Conservation (phyloP, 2,888 invertebrate genomes). For the Folsomia manolachei region DNA sequence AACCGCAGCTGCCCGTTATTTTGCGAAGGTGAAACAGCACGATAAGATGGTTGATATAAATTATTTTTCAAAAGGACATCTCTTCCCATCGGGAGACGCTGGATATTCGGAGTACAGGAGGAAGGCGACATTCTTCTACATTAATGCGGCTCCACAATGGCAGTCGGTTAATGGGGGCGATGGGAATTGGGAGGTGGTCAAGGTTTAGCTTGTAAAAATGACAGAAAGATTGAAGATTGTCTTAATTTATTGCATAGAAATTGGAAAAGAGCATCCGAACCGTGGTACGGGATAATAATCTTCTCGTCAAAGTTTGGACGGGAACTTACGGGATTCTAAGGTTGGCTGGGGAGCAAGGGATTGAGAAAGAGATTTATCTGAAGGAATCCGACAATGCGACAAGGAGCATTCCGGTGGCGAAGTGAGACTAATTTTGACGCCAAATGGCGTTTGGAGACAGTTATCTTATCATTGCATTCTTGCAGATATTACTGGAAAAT, state of each 20-base stretch:
- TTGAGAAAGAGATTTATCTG: not conserved
- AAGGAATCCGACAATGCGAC: not conserved
- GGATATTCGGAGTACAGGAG: no score
- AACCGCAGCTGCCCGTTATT: no score
- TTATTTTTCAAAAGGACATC: not conserved
- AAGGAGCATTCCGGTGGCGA: not conserved
- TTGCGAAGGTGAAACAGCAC: no score
- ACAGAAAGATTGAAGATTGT: not conserved
- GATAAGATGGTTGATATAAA: no score
- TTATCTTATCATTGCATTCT: not conserved
- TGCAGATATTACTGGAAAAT: not conserved
- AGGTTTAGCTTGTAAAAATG: not conserved
- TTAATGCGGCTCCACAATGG: not conserved
- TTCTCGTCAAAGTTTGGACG: not conserved
- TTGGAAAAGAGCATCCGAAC: not conserved
- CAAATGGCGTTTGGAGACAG: not conserved
- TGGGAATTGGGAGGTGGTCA: not conserved
- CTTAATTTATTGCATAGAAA: not conserved
- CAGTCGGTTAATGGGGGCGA: not conserved
- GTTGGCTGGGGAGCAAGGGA: not conserved
- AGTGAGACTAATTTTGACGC: not conserved
- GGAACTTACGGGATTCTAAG: not conserved
- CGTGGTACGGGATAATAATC: not conserved
- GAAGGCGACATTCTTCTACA: not conserved
- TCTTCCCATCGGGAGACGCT: not conserved